These are phyloP conservation scores for Pterois miles DNA, from an alignment of 2,797 vertebrate genomes.

Conservation along the genomic window DNA sequence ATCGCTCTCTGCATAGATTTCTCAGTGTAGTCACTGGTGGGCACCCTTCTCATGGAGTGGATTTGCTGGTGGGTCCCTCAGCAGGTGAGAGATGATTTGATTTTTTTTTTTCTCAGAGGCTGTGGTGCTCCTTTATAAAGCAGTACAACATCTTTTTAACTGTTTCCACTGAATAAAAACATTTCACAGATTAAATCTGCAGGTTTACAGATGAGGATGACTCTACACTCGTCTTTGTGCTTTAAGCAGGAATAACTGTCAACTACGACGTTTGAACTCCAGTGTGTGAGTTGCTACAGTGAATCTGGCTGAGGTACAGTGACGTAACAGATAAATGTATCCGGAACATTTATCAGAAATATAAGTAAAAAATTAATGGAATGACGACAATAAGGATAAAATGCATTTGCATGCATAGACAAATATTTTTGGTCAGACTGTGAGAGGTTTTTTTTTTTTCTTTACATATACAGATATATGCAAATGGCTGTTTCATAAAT, in stretches of 20 bases:
- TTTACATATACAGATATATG: conserved; percentile 56
- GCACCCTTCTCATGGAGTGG: conserved; percentile 54
- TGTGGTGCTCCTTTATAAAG: conserved; percentile 33
- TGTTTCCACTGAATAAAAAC: conserved; percentile 29
- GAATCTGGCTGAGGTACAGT: conserved; percentile 64
- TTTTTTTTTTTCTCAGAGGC: conserved; percentile 27
- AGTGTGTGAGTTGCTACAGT: conserved; percentile 67
- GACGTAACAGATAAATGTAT: conserved; percentile 44
- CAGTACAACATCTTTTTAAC: conserved; percentile 26
- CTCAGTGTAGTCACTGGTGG: conserved; percentile 63
- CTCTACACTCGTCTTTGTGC: conserved; percentile 59
- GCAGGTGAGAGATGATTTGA: conserved; percentile 44
- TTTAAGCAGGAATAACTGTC: conserved; percentile 53
- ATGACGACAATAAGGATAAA: conserved; percentile 37
- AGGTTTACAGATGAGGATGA: conserved; percentile 41
- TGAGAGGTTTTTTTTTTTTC: conserved; percentile 29
- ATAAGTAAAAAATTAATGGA: conserved; percentile 27
- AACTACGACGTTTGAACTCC: conserved; percentile 31
- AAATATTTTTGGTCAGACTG: conserved; percentile 72
- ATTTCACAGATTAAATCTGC: conserved; percentile 49
- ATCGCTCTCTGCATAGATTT: conserved; percentile 76
- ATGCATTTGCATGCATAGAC: conserved; percentile 73
- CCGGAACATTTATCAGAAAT: conserved; percentile 28
- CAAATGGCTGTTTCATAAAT: conserved; percentile 67
- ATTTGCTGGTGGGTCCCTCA: conserved; percentile 74